Conservation (phyloP, 2,797 vertebrate species). For the Merluccius polli region DNA sequence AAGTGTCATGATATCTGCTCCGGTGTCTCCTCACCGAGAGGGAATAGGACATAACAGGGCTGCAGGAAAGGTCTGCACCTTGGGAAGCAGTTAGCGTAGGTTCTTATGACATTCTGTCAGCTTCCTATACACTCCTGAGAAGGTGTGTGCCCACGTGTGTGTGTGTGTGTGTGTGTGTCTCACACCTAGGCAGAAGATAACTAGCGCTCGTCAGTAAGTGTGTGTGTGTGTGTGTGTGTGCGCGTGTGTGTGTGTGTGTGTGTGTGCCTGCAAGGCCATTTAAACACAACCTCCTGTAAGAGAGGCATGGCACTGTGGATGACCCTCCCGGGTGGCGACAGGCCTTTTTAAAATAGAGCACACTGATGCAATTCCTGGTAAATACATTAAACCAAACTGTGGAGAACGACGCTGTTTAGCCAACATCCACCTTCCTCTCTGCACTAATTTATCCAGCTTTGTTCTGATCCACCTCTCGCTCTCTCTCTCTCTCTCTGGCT, state of each 20-base stretch:
- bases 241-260: slow-evolving; percentile 11
- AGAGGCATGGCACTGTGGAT: slow-evolving; percentile 58
- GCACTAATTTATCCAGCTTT: slow-evolving; percentile 21
- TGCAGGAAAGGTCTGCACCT: slow-evolving; percentile 18
- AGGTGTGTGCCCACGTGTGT: slow-evolving; percentile 20
- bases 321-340: slow-evolving; percentile 57
- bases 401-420: slow-evolving; percentile 58
- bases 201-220: slow-evolving; percentile 19
- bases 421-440: slow-evolving; percentile 30
- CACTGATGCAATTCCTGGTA: slow-evolving; percentile 69
- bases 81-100: slow-evolving; percentile 26
- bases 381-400: slow-evolving; percentile 70
- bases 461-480: slow-evolving; percentile 1
- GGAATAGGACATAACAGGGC: slow-evolving; percentile 5
- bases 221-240: slow-evolving; percentile 12
- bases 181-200: background rate
- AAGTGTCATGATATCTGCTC: slow-evolving; percentile 41
- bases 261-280: slow-evolving; percentile 12
- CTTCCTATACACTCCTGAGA: slow-evolving; percentile 30
- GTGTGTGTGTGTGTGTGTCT: slow-evolving; percentile 9
- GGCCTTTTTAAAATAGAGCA: slow-evolving; percentile 59
- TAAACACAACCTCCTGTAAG: slow-evolving; percentile 42
- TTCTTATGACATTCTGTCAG: slow-evolving; percentile 33
- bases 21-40: slow-evolving; percentile 29
- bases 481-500: background rate